Evolutionary conservation across 2,797 vertebrate species (phyloP).

Genomic region (Lepidocolaptes lacrymiger): DNA sequence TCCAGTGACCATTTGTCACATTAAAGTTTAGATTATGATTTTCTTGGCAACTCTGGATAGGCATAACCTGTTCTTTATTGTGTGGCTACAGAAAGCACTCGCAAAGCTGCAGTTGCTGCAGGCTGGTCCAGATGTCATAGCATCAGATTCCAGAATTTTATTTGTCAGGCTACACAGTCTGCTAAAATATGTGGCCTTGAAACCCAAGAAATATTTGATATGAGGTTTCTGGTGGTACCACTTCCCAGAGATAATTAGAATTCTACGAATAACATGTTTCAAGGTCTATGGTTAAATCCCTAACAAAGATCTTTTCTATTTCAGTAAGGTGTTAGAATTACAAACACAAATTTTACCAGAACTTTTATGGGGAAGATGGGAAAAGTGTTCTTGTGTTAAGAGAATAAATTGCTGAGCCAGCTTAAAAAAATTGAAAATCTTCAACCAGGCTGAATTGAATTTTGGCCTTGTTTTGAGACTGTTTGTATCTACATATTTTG

Average conservation of each 20-base stretch:
- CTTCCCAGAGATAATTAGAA: background rate
- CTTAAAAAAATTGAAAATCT: background rate
- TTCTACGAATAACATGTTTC: background rate
- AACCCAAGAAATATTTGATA: background rate
- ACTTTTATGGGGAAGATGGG: background rate
- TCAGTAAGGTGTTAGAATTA: background rate
- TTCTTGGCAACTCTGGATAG: background rate
- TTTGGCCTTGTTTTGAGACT: background rate
- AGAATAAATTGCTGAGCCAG: background rate
- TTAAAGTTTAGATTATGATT: background rate
- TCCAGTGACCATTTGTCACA: background rate
- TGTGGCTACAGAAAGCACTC: rapidly evolving
- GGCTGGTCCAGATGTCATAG: background rate
- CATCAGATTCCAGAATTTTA: background rate
- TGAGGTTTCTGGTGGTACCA: background rate
- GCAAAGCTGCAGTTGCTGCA: background rate
- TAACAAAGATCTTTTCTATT: background rate
- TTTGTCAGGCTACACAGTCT: background rate
- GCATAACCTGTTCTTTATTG: background rate
- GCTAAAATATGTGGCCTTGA: background rate
- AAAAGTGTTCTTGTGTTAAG: background rate
- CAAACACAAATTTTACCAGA: background rate
- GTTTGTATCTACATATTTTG: background rate
- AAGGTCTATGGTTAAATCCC: background rate
- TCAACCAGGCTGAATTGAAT: background rate